Percentiles rank a stretch among this genome's conserved stretches.
phyloP scores from a whole-genome alignment of 23 tunicate species.

The Botrylloides violaceus region DNA sequence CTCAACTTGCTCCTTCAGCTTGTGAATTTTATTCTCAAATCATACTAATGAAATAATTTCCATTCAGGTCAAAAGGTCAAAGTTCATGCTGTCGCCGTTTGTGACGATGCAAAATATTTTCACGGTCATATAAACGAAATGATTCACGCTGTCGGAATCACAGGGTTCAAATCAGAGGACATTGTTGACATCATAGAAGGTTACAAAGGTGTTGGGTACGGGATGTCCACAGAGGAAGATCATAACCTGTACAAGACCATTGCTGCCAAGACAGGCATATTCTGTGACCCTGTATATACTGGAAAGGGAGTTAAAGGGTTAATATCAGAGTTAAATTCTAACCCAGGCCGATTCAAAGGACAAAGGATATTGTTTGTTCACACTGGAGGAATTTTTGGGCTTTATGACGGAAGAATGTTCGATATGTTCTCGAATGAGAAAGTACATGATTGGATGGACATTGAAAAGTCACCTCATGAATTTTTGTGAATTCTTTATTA shows the following conservation, averaged over 20 bases:
- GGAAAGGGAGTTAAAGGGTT: conserved; percentile 83
- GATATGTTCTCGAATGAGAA: neutral
- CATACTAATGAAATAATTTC: neutral
- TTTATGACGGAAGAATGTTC: conserved; percentile 36
- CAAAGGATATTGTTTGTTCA: conserved; percentile 65
- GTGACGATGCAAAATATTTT: conserved; percentile 71
- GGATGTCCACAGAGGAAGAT: conserved; percentile 53
- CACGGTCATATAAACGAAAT: conserved; percentile 74
- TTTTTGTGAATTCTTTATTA: neutral
- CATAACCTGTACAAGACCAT: conserved; percentile 34
- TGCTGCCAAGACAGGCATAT: conserved; percentile 54
- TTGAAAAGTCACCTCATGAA: neutral
- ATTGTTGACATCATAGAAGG: conserved; percentile 93
- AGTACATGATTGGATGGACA: conserved; percentile 21
- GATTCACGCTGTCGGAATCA: conserved; percentile 32
- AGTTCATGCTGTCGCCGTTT: conserved; percentile 79
- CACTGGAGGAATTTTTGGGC: conserved; percentile 62
- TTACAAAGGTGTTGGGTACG: conserved; percentile 93
- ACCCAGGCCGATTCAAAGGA: conserved; percentile 68
- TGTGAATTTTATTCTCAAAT: no score
- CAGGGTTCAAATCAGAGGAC: conserved; percentile 36
- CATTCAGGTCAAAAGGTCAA: conserved; percentile 13
- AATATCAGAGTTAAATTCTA: conserved; percentile 47
- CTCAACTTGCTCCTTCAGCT: no score
- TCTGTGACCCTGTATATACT: conserved; percentile 91